Percentiles rank a stretch among this genome's conserved stretches.
Conservation (phyloP, 2,888 invertebrate species). For the Myopa tessellatipennis region DNA sequence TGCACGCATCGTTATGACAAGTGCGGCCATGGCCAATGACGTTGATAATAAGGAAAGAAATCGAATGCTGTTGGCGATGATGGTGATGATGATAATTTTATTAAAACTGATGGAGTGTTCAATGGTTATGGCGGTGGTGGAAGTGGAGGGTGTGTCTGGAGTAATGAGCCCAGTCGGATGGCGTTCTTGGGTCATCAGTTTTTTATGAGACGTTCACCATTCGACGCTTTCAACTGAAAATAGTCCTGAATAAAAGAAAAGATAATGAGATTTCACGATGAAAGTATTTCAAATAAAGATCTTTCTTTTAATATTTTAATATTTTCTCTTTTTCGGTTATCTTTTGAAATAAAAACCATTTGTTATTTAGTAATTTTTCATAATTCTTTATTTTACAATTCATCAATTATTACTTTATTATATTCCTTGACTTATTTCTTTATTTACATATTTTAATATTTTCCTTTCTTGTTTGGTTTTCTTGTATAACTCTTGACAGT, state of each 20-base stretch:
- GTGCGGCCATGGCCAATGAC: conserved; percentile 3
- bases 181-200: background rate
- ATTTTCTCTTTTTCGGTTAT: background rate
- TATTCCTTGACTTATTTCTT: conserved; percentile 7
- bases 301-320: background rate
- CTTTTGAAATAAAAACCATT: background rate
- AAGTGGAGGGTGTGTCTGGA: background rate
- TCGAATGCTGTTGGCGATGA: background rate
- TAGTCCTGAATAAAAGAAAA: too few species aligned
- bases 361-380: conserved; percentile 5
- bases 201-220: background rate
- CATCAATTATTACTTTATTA: background rate
- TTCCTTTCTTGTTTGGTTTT: background rate
- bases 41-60: conserved; percentile 4
- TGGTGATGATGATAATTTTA: conserved; percentile 2
- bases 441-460: conserved; percentile 13
- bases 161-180: background rate
- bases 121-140: background rate
- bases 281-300: background rate
- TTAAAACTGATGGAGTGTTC: background rate
- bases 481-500: background rate
- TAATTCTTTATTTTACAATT: conserved; percentile 37
- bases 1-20: background rate
- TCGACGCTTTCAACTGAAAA: background rate
- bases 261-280: too few species aligned